A percentile compares a stretch with the other conserved stretches of the same genome.
Conservation (phyloP, 2,797 vertebrate species). For the Pantherophis alleghaniensis region DNA sequence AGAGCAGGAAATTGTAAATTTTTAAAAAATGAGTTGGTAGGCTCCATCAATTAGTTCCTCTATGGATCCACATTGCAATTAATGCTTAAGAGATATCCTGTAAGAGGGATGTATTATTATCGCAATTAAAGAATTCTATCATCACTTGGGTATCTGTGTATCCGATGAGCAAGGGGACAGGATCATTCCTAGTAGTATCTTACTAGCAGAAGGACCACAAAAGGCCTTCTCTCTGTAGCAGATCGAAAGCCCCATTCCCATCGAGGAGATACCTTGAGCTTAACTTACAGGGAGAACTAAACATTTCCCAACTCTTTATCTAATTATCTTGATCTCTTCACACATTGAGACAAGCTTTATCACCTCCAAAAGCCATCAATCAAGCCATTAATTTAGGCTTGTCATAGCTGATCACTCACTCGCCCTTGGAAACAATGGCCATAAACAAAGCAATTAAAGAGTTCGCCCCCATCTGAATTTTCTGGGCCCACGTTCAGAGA, state of each 20-base stretch:
- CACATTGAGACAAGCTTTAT: neutral
- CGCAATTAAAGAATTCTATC: neutral
- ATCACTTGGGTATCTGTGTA: neutral
- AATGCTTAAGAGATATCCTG: neutral
- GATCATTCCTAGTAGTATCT: neutral
- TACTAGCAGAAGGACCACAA: neutral
- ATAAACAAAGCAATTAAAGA: neutral
- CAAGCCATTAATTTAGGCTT: neutral
- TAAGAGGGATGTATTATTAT: neutral
- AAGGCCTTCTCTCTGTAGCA: neutral
- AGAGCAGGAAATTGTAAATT: neutral
- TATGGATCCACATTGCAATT: neutral
- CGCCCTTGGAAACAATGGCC: neutral
- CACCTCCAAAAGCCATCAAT: neutral
- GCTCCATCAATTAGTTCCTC: neutral
- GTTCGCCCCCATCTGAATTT: neutral
- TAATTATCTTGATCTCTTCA: neutral
- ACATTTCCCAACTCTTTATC: neutral
- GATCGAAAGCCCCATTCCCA: neutral
- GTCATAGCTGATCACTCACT: neutral
- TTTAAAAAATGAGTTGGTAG: neutral
- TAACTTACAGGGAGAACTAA: neutral
- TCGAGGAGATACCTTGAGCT: fast-evolving
- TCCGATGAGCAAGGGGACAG: neutral
- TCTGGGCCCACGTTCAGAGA: neutral